A percentile compares a stretch with the other conserved stretches of the same genome.
Evolutionary conservation across 2,797 vertebrate species (phyloP).

Genomic region (Neopelma chrysocephalum): DNA sequence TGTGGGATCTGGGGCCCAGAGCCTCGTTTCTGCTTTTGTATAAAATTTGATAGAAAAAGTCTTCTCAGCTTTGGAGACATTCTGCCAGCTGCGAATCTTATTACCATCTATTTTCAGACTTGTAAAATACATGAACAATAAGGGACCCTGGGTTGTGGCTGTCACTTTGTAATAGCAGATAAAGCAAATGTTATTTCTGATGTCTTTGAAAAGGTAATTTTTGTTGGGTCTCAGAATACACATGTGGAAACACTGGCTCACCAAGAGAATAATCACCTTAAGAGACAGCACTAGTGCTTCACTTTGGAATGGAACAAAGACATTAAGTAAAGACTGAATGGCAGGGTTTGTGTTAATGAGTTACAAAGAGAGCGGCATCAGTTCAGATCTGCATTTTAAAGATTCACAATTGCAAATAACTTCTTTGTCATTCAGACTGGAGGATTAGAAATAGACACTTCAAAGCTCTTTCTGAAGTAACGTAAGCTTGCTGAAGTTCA

Average conservation of each 20-base stretch:
- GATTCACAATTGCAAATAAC: background rate
- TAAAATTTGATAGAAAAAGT: slow-evolving; percentile 34
- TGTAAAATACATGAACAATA: background rate
- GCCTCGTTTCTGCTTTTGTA: background rate
- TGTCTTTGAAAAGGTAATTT: background rate
- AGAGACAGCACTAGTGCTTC: background rate
- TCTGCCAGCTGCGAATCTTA: background rate
- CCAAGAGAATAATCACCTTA: background rate
- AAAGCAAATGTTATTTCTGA: slow-evolving; percentile 3
- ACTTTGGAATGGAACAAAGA: background rate
- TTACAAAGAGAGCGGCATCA: background rate
- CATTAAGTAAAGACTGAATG: background rate
- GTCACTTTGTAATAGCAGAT: background rate
- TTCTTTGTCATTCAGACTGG: background rate
- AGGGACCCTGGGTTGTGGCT: background rate
- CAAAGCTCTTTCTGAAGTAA: background rate
- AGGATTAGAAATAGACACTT: slow-evolving; percentile 18
- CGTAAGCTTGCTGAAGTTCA: background rate
- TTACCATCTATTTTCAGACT: background rate
- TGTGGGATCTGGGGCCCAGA: slow-evolving; percentile 29
- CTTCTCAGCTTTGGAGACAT: slow-evolving; percentile 21
- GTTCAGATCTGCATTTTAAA: background rate
- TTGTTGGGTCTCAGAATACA: background rate
- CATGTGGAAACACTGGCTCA: background rate
- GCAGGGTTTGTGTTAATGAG: background rate